Percentiles rank a stretch among this genome's conserved stretches.
phyloP scores from a whole-genome alignment of 37 sponge, comb jelly and placozoan genomes.

The Oscarella lobularis region DNA sequence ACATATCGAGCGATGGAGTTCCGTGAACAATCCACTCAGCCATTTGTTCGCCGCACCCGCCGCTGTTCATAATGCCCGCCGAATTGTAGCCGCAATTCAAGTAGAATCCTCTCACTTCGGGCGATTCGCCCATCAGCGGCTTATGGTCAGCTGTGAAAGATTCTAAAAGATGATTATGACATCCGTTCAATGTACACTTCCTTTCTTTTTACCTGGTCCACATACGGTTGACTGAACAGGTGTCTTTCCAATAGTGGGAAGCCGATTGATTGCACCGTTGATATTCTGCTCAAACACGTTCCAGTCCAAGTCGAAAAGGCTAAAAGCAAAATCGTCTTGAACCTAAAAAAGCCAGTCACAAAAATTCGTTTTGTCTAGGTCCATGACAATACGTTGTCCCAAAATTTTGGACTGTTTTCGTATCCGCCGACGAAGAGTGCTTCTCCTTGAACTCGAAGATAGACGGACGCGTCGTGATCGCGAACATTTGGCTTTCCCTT shows the following conservation, averaged over 20 bases:
- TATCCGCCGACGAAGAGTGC: conserved; percentile 23
- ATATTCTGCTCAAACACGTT: conserved; percentile 18
- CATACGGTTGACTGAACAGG: conserved; percentile 25
- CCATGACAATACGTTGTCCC: conserved; percentile 7
- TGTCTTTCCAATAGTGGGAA: conserved; percentile 15
- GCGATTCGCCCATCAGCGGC: conserved; percentile 55
- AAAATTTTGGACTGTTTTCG: conserved; percentile 11
- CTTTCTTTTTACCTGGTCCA: conserved; percentile 40
- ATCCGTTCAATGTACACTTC: background rate
- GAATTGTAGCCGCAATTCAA: conserved; percentile 62
- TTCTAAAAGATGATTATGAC: conserved; percentile 31
- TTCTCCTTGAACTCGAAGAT: conserved; percentile 23
- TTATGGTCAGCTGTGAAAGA: conserved; percentile 68
- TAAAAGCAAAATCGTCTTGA: conserved; percentile 21
- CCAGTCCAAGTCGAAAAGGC: conserved; percentile 32
- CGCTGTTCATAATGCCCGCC: conserved; percentile 46
- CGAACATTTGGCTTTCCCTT: conserved; percentile 24
- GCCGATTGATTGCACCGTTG: conserved; percentile 12
- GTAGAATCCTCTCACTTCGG: conserved; percentile 39
- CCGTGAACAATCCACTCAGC: conserved; percentile 58
- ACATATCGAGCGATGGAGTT: conserved; percentile 25
- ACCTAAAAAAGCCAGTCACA: background rate
- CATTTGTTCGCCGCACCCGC: conserved; percentile 51
- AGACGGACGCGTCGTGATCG: conserved; percentile 27
- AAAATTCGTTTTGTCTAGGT: background rate